Evolutionary conservation across 2,113 vertebrate genomes (phyloP).

Genomic region (Larimichthys crocea): DNA sequence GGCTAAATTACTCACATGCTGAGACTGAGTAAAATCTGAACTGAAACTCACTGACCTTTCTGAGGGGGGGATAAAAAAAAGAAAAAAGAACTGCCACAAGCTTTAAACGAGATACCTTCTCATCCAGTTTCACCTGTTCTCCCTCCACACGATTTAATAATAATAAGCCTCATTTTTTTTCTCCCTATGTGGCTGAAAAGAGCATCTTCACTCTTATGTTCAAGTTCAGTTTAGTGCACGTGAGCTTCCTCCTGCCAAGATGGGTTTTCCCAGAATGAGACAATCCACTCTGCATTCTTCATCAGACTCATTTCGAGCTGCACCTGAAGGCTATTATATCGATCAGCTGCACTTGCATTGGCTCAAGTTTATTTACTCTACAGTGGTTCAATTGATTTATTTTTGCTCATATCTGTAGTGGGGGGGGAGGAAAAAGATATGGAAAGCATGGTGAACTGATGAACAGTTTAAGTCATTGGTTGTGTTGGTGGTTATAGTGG

Average conservation of each 20-base stretch:
- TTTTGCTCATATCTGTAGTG: slow-evolving; percentile 38
- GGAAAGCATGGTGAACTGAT: neutral
- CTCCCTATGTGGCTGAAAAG: slow-evolving; percentile 8
- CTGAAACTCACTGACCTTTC: slow-evolving; percentile 57
- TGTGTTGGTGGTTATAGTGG: slow-evolving; percentile 9
- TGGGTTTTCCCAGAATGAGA: slow-evolving; percentile 37
- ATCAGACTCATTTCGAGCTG: slow-evolving; percentile 30
- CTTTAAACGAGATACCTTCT: slow-evolving; percentile 17
- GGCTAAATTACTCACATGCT: slow-evolving; percentile 50
- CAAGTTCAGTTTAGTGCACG: slow-evolving; percentile 21
- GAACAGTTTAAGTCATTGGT: neutral
- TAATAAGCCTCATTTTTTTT: neutral
- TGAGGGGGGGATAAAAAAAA: neutral
- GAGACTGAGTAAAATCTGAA: slow-evolving; percentile 30
- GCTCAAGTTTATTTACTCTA: slow-evolving; percentile 62
- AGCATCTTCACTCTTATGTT: slow-evolving; percentile 7
- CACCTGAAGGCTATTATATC: slow-evolving; percentile 45
- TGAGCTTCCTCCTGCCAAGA: slow-evolving; percentile 4
- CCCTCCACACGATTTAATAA: neutral
- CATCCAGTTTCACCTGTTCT: neutral
- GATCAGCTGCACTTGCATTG: slow-evolving; percentile 49
- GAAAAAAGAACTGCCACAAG: neutral
- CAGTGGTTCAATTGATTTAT: slow-evolving; percentile 31
- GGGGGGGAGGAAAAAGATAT: neutral
- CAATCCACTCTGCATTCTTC: slow-evolving; percentile 36